Evolutionary conservation across 1,140 invertebrate species (phyloP).

Genomic region (Leptinotarsa lineolata): DNA sequence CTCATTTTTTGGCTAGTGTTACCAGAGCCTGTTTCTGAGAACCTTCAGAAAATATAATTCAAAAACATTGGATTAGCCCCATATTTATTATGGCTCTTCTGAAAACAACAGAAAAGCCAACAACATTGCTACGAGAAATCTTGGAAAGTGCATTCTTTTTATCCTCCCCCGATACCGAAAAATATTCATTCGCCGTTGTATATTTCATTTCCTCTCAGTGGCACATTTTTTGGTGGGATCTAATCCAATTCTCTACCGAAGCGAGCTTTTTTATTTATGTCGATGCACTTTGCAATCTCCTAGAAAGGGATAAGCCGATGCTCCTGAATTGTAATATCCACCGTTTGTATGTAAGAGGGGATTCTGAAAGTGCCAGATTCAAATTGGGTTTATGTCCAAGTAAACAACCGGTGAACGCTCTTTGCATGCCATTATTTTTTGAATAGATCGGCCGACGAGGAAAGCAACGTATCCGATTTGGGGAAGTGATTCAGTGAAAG

Average conservation of each 20-base stretch:
- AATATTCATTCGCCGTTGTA: no score
- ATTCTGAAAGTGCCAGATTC: not conserved
- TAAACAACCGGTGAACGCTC: constrained; percentile 4
- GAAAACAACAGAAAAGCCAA: no score
- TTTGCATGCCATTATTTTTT: not conserved
- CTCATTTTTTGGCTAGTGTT: no score
- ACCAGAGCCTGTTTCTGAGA: no score
- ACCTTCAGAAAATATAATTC: no score
- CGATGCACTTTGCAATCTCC: constrained; percentile 1
- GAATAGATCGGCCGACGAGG: no score
- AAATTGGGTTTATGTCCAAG: constrained; percentile 1
- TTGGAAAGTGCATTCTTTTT: no score
- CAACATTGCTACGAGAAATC: no score
- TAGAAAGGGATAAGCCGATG: not conserved
- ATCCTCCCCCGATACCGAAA: no score
- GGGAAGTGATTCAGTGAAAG: not conserved
- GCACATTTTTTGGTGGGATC: not conserved
- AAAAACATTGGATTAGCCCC: no score
- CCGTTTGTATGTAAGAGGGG: constrained; percentile 5
- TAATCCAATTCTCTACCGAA: not conserved
- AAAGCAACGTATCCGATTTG: not conserved
- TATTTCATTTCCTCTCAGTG: no score
- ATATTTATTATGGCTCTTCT: no score
- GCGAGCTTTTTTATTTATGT: constrained; percentile 6
- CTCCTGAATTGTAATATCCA: constrained; percentile 1